Conservation (phyloP, 2,113 vertebrate genomes). For the Cathartes aura region DNA sequence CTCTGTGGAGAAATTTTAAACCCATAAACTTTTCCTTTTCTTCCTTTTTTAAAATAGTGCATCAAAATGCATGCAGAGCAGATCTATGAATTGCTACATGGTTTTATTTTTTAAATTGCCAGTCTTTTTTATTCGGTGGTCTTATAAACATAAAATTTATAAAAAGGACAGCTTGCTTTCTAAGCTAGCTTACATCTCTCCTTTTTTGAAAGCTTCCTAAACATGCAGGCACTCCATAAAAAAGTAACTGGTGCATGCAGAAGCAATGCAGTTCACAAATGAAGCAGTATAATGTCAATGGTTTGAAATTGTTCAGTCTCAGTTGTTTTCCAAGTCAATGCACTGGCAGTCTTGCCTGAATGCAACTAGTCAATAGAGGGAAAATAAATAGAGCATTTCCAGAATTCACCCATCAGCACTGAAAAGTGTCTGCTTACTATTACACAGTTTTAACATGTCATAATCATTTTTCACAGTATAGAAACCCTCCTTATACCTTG, state of each 20-base stretch:
- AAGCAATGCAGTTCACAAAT: slow-evolving; percentile 70
- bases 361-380: slow-evolving; percentile 79
- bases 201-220: slow-evolving; percentile 68
- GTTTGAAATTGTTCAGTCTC: slow-evolving; percentile 78
- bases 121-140: not conserved
- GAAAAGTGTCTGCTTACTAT: slow-evolving; percentile 80
- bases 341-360: slow-evolving; percentile 80
- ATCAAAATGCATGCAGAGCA: slow-evolving; percentile 25
- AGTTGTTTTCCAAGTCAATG: slow-evolving; percentile 82
- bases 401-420: slow-evolving; percentile 76
- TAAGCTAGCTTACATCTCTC: slow-evolving; percentile 19
- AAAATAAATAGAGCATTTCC: slow-evolving; percentile 84
- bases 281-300: slow-evolving; percentile 76
- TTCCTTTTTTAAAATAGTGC: not conserved
- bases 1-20: slow-evolving; percentile 46
- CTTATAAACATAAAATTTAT: slow-evolving; percentile 10
- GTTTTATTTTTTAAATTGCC: slow-evolving; percentile 36
- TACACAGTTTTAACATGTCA: slow-evolving; percentile 84
- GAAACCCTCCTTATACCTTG: slow-evolving; percentile 61
- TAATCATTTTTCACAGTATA: slow-evolving; percentile 82
- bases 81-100: not conserved
- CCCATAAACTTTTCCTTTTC: slow-evolving; percentile 5
- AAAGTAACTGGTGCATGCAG: slow-evolving; percentile 75
- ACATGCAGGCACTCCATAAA: slow-evolving; percentile 70
- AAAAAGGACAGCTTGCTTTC: slow-evolving; percentile 49